Evolutionary conservation across 2,888 invertebrate species (phyloP).

Genomic region (Cataglyphis rosenhaueri): DNA sequence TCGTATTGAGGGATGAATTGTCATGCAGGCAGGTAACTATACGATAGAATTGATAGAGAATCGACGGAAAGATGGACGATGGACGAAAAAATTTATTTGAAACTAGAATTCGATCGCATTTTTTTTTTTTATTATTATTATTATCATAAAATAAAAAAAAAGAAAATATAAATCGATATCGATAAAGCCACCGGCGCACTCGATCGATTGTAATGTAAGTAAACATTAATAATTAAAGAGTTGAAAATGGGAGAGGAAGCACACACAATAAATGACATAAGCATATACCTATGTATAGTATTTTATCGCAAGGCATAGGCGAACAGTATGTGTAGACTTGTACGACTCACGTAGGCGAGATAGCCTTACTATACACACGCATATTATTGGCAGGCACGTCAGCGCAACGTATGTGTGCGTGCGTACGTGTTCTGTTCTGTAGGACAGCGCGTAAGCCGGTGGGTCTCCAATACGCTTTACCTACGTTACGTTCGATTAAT

Average conservation of each 20-base stretch:
- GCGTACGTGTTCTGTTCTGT: slow-evolving; percentile 40
- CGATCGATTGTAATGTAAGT: slow-evolving; percentile 77
- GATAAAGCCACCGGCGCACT: slow-evolving; percentile 78
- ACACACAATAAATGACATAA: slow-evolving; percentile 69
- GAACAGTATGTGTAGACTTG: slow-evolving; percentile 65
- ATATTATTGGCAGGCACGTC: slow-evolving; percentile 50
- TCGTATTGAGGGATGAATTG: slow-evolving; percentile 3
- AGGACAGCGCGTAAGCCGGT: slow-evolving; percentile 56
- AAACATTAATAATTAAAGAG: slow-evolving; percentile 68
- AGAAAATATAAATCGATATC: slow-evolving; percentile 1
- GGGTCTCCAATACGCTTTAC: slow-evolving; percentile 28
- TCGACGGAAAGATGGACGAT: not conserved
- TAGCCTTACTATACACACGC: slow-evolving; percentile 63
- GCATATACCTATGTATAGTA: slow-evolving; percentile 71
- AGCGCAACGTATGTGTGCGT: slow-evolving; percentile 35
- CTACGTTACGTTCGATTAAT: slow-evolving; percentile 21
- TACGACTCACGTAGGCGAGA: slow-evolving; percentile 67
- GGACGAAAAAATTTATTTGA: slow-evolving; percentile 36
- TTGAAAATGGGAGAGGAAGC: slow-evolving; percentile 54
- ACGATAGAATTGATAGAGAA: not conserved
- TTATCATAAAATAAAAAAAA: not conserved
- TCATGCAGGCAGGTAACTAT: not conserved
- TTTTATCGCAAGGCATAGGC: slow-evolving; percentile 73
- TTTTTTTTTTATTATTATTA: too few relatives aligned
- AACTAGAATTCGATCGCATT: slow-evolving; percentile 6